Conservation (phyloP, 2,797 vertebrate species). For the Sebastiscus albofasciatus region DNA sequence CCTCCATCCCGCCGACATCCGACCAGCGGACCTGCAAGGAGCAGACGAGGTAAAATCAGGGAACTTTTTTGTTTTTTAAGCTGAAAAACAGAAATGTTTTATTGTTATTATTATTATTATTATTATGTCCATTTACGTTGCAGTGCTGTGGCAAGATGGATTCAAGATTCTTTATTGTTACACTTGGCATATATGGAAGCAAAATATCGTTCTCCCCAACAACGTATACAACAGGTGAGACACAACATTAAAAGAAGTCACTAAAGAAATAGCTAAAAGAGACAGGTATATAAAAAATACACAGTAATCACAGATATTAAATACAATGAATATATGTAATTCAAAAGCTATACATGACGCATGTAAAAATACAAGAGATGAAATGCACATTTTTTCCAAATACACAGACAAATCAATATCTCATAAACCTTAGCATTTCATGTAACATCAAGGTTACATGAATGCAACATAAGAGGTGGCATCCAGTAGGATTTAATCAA, state of each 20-base stretch:
- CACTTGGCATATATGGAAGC: accelerated
- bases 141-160: no score
- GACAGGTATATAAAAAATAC: no score
- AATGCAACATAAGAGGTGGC: background rate
- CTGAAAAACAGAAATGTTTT: background rate
- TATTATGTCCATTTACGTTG: no score
- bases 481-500: background rate
- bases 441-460: background rate
- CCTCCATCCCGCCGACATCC: constrained; percentile 94
- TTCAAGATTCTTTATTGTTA: no score
- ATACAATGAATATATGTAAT: no score
- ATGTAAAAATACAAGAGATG: background rate
- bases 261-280: no score
- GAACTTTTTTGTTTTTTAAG: background rate
- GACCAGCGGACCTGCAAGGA: constrained; percentile 91
- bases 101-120: no score
- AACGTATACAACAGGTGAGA: no score
- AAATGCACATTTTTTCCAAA: background rate
- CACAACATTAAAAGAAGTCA: no score
- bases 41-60: background rate
- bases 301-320: no score
- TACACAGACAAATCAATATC: background rate
- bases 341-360: no score
- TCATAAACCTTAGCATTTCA: background rate
- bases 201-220: no score